Base-by-base conservation (phyloP, 2,888 invertebrate genomes). In the Linnaemya vulpina region DNA sequence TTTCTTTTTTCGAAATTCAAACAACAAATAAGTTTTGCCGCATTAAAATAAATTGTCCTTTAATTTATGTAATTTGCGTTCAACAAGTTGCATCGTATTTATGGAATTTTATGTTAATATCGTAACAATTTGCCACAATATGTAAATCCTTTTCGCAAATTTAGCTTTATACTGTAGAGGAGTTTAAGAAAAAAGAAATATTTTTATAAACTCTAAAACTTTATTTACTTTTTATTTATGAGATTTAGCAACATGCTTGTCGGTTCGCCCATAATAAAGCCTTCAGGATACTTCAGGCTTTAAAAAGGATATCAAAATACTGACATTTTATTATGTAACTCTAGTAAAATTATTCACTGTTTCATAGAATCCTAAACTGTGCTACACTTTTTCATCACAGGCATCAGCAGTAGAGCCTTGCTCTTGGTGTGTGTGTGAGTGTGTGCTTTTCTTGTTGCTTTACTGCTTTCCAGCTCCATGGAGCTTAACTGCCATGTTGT, bases 221-320 rank as follows among this genome's bases (percentile, higher is more conserved):
- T 17, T 81, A 82, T 85, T 85, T 85, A 85, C 84, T 78, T 73
- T 68, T 78, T 85, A 85, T 85, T 85, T 85, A 85, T 82, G 77
- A 77, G 75, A 76, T 53, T 68, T 55, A 79, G 55, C 35, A 71
- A 65, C 25, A 65, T 65, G 38, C 40, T 38, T 71, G 51, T 63
- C 63, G 22, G 51, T 51, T 15, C 51, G 53, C 38, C 65, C 71
- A 81, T 78, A 78, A 85, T 78, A 82, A 85, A 85, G 81, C 78
- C 78, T 82, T 82, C 78, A 22, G 77, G 78, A 58, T 85, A 43
- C 75, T 78, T 74, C 77, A 85, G 84, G 77, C 77, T 85, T 85
- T 75, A 74, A 84, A 75, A 20, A 70, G 77, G 81, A 77, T 77
- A 81, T 84, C 17, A 77, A 81, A 84, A 71, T 81, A 49, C 84